Conservation (phyloP, 1,140 invertebrate species). For the Chironomus tepperi region DNA sequence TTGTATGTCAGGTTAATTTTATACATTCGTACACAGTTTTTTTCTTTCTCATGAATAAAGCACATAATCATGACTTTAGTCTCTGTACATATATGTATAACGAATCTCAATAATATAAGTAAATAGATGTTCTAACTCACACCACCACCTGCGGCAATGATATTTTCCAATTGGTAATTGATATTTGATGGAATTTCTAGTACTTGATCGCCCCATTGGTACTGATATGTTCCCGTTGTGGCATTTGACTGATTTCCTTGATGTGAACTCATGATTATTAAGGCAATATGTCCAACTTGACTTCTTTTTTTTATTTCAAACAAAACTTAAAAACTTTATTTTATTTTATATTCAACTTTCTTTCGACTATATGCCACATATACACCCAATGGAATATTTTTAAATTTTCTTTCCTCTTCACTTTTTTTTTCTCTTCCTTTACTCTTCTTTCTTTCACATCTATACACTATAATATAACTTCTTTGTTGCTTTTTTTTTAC, state of each 20-base stretch:
- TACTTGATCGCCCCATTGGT: conserved; percentile 17
- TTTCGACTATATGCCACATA: conserved; percentile 17
- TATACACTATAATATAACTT: conserved; percentile 6
- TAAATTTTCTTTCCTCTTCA: conserved; percentile 18
- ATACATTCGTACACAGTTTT: not conserved
- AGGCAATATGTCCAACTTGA: not conserved
- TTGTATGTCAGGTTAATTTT: conserved; percentile 1
- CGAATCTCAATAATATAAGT: not conserved
- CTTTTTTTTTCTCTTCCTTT: not conserved
- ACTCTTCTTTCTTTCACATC: not conserved
- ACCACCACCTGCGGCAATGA: conserved; percentile 10
- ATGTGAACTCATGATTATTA: not conserved
- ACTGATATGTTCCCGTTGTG: not conserved
- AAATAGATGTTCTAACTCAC: not conserved
- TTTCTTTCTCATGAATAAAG: conserved; percentile 15
- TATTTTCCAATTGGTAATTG: conserved; percentile 20
- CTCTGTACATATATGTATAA: not conserved
- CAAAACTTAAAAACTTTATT: not conserved
- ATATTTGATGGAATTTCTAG: conserved; percentile 20
- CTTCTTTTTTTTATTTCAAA: not conserved
- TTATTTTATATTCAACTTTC: not conserved
- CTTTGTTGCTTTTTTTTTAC: conserved; percentile 16
- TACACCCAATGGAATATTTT: conserved; percentile 23
- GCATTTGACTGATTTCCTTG: not conserved
- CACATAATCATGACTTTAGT: not conserved